These are phyloP conservation scores for Taeniopygia guttata DNA, from an alignment of 2,797 vertebrate genomes.

Conservation along the genomic window DNA sequence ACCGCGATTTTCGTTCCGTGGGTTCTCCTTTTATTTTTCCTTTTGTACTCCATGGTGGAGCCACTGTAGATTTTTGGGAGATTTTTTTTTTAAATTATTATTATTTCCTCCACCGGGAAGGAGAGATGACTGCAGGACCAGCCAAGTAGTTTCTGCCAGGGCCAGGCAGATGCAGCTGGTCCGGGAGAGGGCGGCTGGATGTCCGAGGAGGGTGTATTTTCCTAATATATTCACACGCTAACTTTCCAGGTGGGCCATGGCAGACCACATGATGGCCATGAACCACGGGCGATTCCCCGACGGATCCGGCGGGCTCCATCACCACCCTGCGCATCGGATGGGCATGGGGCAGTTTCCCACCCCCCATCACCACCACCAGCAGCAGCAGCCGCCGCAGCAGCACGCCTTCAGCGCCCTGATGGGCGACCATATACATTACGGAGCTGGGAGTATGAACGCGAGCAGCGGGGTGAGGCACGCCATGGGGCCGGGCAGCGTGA, in stretches of 20 bases:
- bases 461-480: slow-evolving; percentile 80
- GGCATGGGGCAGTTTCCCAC: slow-evolving; percentile 83
- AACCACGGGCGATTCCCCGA: slow-evolving; percentile 88
- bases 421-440: slow-evolving; percentile 85
- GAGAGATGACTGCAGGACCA: background rate
- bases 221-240: slow-evolving; percentile 13
- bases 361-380: slow-evolving; percentile 82
- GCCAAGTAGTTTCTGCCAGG: background rate
- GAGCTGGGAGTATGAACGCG: slow-evolving; percentile 79
- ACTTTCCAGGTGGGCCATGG: slow-evolving; percentile 81
- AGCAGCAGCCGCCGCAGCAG: slow-evolving; percentile 78
- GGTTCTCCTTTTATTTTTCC: background rate
- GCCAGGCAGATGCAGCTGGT: background rate
- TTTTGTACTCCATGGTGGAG: slow-evolving; percentile 23
- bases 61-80: background rate
- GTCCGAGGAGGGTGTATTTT: slow-evolving; percentile 6
- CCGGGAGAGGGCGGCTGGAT: background rate
- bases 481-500: slow-evolving; percentile 80
- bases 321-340: slow-evolving; percentile 84
- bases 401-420: slow-evolving; percentile 84
- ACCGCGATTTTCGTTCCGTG: background rate
- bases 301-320: slow-evolving; percentile 82
- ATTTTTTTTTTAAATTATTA: too few relatives aligned
- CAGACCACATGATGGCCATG: slow-evolving; percentile 89
- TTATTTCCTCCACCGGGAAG: background rate